Base-by-base conservation (phyloP, 2,888 invertebrate genomes). In the Lordiphosa andalusiaca region DNA sequence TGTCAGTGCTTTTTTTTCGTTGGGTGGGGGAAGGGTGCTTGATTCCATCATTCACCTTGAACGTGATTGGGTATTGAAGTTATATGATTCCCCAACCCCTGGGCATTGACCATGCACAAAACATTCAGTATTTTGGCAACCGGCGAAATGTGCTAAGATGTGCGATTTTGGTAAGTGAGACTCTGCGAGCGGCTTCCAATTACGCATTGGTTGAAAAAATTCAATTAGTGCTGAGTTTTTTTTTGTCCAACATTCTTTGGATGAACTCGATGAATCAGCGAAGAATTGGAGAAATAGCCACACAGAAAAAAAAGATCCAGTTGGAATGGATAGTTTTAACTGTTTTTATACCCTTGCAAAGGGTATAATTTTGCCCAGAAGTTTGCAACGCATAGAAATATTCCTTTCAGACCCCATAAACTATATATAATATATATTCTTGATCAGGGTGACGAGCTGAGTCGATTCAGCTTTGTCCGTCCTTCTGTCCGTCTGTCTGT, bases 11-110 rank as follows among this genome's bases (percentile, higher is more conserved):
- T 23, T 39, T 49, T 42, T 53, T 33, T 7, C 39, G 13, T 41
- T 66, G 9, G 46, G 25, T 3, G 10, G 30, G 10, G 10, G 10
- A 9, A 9, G 3, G 30, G 25, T 6, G 25, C 25, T 7, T 25
- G 6, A 30, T 1, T 30, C 36, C 55, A 73, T 52, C 85, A 82
- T 83, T 82, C 69, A 82, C 85, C 82, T 80, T 85, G 83, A 84
- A 84, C 82, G 85, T 82, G 85, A 84, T 78, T 82, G 68, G 59
- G 57, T 66, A 42, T 38, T 42, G 44, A 16, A 16, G 33, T 25
- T 35, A 23, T 23, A 40, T 16, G 41, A 30, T 30, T 30, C 30
- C 6, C 33, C 4, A 6, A 39, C 30, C 41, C 12, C 19, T 69
- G 67, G 63, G 55, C 52, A 30, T 54, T 55, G 54, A 59, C 57